Evolutionary conservation across 2,797 vertebrate species (phyloP).

Genomic region (Lophius americanus): DNA sequence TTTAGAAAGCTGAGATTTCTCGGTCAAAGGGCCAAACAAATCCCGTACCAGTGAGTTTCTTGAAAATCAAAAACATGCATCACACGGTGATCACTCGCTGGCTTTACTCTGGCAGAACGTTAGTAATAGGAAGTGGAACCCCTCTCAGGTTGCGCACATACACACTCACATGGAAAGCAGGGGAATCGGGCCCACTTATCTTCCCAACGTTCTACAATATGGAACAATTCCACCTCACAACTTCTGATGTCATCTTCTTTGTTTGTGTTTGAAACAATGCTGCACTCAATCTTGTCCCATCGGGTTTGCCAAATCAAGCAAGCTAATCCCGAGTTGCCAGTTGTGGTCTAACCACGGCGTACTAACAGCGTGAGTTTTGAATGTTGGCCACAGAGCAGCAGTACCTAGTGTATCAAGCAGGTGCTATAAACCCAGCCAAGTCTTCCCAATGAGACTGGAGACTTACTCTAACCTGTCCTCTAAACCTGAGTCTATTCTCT

Average conservation of each 20-base stretch:
- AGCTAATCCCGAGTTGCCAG: conserved; percentile 34
- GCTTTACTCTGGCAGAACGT: too few relatives aligned
- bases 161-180: too few relatives aligned
- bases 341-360: conserved; percentile 38
- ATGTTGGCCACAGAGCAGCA: conserved; percentile 40
- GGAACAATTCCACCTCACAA: conserved; percentile 28
- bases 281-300: conserved; percentile 45
- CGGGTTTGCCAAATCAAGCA: conserved; percentile 43
- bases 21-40: too few relatives aligned
- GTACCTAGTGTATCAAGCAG: conserved; percentile 32
- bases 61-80: too few relatives aligned
- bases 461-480: conserved; percentile 26
- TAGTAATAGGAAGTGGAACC: too few relatives aligned
- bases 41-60: too few relatives aligned
- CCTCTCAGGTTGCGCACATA: too few relatives aligned
- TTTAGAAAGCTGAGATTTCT: too few relatives aligned
- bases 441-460: conserved; percentile 15
- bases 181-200: too few relatives aligned
- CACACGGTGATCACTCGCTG: too few relatives aligned
- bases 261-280: conserved; percentile 10
- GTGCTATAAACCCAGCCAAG: conserved; percentile 28
- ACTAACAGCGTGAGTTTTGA: conserved; percentile 42
- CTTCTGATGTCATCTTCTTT: conserved; percentile 44
- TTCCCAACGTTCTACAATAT: not conserved
- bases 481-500: conserved; percentile 23